Conservation (phyloP, 2,797 vertebrate species). For the Neomorphus geoffroyi region DNA sequence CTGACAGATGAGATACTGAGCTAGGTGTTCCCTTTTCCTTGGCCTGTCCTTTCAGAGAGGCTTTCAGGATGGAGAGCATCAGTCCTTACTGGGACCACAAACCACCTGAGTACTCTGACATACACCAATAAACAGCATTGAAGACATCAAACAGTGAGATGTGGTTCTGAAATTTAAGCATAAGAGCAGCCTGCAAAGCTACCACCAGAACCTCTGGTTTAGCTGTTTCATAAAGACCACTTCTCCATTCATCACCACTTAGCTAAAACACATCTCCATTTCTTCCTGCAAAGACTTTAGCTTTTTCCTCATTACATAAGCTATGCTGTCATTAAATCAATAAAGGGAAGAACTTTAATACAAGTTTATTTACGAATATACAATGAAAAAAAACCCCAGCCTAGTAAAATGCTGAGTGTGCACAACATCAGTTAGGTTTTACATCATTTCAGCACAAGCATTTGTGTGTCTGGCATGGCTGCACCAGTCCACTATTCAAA, state of each 20-base stretch:
- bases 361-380: conserved; percentile 56
- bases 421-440: conserved; percentile 5
- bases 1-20: neutral
- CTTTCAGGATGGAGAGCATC: neutral
- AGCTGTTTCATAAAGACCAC: neutral
- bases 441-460: neutral
- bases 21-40: neutral
- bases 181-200: neutral
- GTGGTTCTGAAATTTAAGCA: neutral
- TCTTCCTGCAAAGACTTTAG: neutral
- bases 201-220: neutral
- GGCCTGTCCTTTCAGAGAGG: neutral
- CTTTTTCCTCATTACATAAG: neutral
- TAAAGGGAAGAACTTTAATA: conserved; percentile 8
- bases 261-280: neutral
- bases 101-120: neutral
- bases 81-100: neutral
- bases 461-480: neutral
- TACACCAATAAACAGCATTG: neutral
- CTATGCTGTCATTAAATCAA: neutral
- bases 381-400: neutral
- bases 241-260: neutral
- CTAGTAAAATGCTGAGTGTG: conserved; percentile 28
- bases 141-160: neutral
- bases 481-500: neutral